Conservation (phyloP, 1,140 invertebrate species). For the Drosophila bifasciata region DNA sequence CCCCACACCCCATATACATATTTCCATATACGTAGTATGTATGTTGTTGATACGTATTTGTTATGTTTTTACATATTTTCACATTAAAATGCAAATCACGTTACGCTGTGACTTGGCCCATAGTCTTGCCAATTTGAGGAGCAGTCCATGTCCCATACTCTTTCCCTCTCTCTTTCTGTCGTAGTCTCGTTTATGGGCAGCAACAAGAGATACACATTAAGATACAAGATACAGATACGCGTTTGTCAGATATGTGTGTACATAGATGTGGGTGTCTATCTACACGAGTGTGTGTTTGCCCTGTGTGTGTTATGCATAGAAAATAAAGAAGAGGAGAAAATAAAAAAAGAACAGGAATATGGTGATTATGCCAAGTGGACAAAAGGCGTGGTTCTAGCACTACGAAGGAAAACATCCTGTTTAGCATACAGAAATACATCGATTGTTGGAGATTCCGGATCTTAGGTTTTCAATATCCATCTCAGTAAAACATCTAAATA, state of each 20-base stretch:
- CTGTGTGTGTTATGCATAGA: slow-evolving; percentile 10
- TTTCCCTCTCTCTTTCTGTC: too few relatives aligned
- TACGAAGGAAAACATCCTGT: slow-evolving; percentile 11
- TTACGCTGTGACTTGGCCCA: slow-evolving; percentile 15
- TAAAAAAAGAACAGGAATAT: not conserved
- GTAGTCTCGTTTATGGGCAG: slow-evolving; percentile 33
- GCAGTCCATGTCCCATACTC: not conserved
- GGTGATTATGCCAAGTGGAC: slow-evolving; percentile 45
- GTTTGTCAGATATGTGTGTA: slow-evolving; percentile 33
- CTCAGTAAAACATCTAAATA: too few relatives aligned
- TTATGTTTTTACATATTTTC: slow-evolving; percentile 28
- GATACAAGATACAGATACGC: slow-evolving; percentile 61
- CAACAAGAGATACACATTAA: slow-evolving; percentile 54
- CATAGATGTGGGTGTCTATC: slow-evolving; percentile 41
- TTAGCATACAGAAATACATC: not conserved
- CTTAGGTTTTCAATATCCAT: too few relatives aligned
- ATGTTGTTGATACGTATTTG: too few relatives aligned
- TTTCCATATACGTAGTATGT: too few relatives aligned
- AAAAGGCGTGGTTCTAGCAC: slow-evolving; percentile 8
- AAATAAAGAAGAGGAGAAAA: slow-evolving; percentile 11
- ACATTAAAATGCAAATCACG: slow-evolving; percentile 80
- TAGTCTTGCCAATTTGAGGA: slow-evolving; percentile 66
- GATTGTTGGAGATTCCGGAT: too few relatives aligned
- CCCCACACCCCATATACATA: too few relatives aligned
- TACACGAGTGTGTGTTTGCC: slow-evolving; percentile 2